These are phyloP conservation scores for Plectus sambesii DNA, from an alignment of 1,140 invertebrate genomes.

Conservation along the genomic window DNA sequence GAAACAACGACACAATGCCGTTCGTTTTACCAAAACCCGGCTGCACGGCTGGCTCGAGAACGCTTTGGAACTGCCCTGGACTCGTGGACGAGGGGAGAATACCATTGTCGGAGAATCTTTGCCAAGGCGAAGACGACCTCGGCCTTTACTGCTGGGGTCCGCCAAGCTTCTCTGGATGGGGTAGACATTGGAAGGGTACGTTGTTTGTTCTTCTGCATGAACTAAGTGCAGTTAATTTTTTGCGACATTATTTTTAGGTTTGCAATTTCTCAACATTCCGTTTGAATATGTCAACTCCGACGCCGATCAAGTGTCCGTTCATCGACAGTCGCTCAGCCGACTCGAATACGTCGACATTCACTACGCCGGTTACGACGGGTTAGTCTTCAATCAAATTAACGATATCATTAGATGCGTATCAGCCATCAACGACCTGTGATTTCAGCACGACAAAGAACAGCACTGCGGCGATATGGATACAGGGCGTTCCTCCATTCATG, in stretches of 20 bases:
- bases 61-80: conserved; percentile 38
- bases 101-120: conserved; percentile 38
- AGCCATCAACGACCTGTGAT: too few species aligned
- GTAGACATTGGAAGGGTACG: conserved; percentile 41
- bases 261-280: conserved; percentile 39
- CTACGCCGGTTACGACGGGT: conserved; percentile 43
- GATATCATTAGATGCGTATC: too few species aligned
- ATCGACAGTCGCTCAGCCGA: conserved; percentile 36
- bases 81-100: conserved; percentile 32
- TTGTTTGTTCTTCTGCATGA: neutral
- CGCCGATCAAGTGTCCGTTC: conserved; percentile 35
- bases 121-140: conserved; percentile 44
- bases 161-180: conserved; percentile 41
- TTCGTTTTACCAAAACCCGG: conserved; percentile 37
- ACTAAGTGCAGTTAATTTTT: neutral
- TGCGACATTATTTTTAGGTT: conserved; percentile 23
- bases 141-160: conserved; percentile 44
- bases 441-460: conserved; percentile 35
- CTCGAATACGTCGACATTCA: conserved; percentile 42
- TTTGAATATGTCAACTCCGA: conserved; percentile 38
- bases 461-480: conserved; percentile 39
- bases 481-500: conserved; percentile 45
- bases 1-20: conserved; percentile 45
- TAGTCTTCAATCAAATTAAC: too few species aligned
- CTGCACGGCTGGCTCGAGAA: conserved; percentile 26